A percentile compares a stretch with the other conserved stretches of the same genome.
phyloP scores from a whole-genome alignment of 2,888 invertebrate genomes.

The Parnassius glacialis region DNA sequence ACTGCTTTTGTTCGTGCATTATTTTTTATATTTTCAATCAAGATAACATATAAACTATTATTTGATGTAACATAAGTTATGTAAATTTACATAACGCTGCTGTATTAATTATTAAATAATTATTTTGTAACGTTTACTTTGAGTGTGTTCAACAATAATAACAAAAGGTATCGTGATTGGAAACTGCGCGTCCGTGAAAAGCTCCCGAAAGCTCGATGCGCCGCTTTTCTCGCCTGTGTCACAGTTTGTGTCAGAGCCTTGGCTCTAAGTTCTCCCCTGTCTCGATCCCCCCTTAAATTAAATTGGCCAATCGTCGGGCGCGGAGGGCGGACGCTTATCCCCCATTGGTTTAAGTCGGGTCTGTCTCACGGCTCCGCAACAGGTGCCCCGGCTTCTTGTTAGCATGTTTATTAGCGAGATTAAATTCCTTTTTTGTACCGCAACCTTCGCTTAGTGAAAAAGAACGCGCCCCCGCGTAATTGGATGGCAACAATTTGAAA shows the following conservation, averaged over 20 bases:
- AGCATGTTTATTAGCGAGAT: slow-evolving; percentile 79
- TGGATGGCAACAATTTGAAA: slow-evolving; percentile 56
- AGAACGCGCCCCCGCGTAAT: slow-evolving; percentile 54
- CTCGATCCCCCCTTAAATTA: slow-evolving; percentile 43
- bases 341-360: slow-evolving; percentile 63
- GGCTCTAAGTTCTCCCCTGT: slow-evolving; percentile 51
- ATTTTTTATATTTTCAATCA: not conserved
- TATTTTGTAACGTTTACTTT: not conserved
- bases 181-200: slow-evolving; percentile 63
- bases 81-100: not conserved
- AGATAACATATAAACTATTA: not conserved
- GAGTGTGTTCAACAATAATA: slow-evolving; percentile 8
- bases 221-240: slow-evolving; percentile 76
- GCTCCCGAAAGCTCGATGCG: slow-evolving; percentile 78
- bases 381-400: slow-evolving; percentile 78
- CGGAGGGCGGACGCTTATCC: slow-evolving; percentile 72
- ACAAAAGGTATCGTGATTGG: slow-evolving; percentile 26
- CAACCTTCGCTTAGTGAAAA: slow-evolving; percentile 56
- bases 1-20: slow-evolving; percentile 22
- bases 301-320: slow-evolving; percentile 59
- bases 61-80: not conserved
- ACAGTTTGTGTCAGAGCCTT: slow-evolving; percentile 62
- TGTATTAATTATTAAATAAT: not conserved
- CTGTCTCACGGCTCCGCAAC: slow-evolving; percentile 77
- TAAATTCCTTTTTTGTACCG: slow-evolving; percentile 74